phyloP scores from a whole-genome alignment of 2,888 invertebrate genomes.

The Synergus japonicus region DNA sequence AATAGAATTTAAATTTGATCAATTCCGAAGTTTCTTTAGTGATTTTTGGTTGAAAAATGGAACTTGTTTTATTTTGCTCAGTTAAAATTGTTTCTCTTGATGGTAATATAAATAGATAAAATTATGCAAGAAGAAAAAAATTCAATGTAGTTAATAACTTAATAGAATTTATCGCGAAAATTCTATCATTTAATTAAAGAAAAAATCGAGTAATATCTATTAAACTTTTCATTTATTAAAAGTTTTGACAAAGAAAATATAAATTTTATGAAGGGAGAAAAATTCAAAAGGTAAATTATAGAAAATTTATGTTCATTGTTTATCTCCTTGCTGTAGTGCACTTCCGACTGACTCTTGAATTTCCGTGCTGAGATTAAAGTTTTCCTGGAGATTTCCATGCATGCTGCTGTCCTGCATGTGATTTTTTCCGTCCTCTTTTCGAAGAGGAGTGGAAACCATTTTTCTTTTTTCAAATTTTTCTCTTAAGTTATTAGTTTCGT shows the following conservation, averaged over 20 bases:
- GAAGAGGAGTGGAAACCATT: not conserved
- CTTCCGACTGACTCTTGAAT: not conserved
- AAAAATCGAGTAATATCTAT: not conserved
- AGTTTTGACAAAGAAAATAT: not conserved
- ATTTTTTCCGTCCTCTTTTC: slow-evolving; percentile 1
- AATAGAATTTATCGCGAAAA: no score
- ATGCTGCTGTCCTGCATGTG: not conserved
- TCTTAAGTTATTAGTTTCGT: not conserved
- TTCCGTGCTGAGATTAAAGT: not conserved
- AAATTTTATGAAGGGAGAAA: not conserved
- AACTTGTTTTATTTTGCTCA: not conserved
- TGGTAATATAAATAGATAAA: no score
- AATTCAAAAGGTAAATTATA: slow-evolving; percentile 12
- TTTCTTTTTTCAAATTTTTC: not conserved
- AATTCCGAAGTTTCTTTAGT: not conserved
- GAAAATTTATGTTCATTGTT: not conserved
- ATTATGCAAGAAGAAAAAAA: no score
- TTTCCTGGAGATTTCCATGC: not conserved
- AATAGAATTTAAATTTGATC: not conserved
- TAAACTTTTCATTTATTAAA: slow-evolving; percentile 22
- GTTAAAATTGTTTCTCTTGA: no score
- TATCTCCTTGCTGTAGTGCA: not conserved
- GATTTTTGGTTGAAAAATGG: not conserved
- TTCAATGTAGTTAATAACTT: no score
- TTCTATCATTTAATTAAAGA: not conserved